Base-by-base conservation (phyloP, 2,113 vertebrate species). In the Corapipo altera region DNA sequence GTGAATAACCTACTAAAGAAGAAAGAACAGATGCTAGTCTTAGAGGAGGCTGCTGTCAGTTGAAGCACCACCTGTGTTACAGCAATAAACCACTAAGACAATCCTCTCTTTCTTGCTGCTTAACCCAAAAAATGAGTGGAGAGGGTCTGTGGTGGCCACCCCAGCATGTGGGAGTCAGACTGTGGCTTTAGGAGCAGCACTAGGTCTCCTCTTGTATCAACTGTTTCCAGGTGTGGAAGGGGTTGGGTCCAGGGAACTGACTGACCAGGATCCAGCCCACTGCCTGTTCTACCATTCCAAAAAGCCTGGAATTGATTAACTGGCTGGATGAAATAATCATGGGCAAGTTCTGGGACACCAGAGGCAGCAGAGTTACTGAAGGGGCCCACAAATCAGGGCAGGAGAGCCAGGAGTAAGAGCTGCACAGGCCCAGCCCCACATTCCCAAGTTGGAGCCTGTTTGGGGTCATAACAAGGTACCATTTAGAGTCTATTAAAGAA, bases 401-500 rank as follows among this genome's bases (percentile, higher is more conserved):
- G 55, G 54, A 69, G 28, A 51, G 66, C 3, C 62, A 41, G 85
- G 27, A 90, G 12, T 2, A 84, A 59, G 57, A 39, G 28, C 61
- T 67, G 55, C 78, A 70, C 59, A 75, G 30, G 10, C 11, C n/a
- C 89, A 91, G 41, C 16, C 77, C 64, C 46, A 39, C 17, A 85
- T 15, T 80, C 52, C 48, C 6, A 27, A 78, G 77, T 39, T 78
- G 80, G 66, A 86, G 57, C 39, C 44, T 30, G 24, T 69, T 89
- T 84, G 49, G 72, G 85, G 32, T 86, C 86, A 91, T 87, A n/a
- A 67, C 52, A 71, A 90, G 85, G 58, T 73, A 88, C 33, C 89
- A 89, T 78, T 93, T 87, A 16, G 21, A 88, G 89, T 95, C 96
- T 96, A 96, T 97, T 97, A 97, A 97, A 93, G 79, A 93, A 73